phyloP scores from a whole-genome alignment of 2,797 vertebrate genomes.

The Phyllotis vaccarum region DNA sequence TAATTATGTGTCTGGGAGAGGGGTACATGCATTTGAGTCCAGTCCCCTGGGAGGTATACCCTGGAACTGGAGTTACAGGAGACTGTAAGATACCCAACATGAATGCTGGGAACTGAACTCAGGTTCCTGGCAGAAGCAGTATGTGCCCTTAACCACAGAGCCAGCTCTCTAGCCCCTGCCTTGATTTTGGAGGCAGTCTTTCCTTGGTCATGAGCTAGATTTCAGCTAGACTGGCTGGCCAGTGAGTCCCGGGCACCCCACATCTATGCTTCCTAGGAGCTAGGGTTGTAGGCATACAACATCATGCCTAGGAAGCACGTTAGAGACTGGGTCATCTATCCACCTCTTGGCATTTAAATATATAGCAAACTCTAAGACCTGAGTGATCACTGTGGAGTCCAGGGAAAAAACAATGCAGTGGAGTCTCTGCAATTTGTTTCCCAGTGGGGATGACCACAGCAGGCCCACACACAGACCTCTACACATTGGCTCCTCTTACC shows the following conservation, averaged over 20 bases:
- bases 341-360: neutral
- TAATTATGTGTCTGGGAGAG: neutral
- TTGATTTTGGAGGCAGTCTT: neutral
- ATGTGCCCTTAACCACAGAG: neutral
- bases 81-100: too few species aligned
- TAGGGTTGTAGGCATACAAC: too few species aligned
- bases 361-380: neutral
- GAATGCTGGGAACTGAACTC: too few species aligned
- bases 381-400: too few species aligned
- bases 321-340: neutral
- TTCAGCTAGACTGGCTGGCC: neutral
- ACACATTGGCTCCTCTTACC: neutral
- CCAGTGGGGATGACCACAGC: too few species aligned
- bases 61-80: neutral
- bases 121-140: neutral
- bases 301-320: neutral
- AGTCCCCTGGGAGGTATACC: neutral
- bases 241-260: neutral
- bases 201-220: neutral
- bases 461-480: neutral
- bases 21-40: neutral
- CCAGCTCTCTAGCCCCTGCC: neutral
- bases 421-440: neutral
- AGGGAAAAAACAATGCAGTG: accelerated
- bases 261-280: neutral